These are phyloP conservation scores for Periplaneta americana DNA, from an alignment of 1,140 invertebrate genomes.

Conservation along the genomic window DNA sequence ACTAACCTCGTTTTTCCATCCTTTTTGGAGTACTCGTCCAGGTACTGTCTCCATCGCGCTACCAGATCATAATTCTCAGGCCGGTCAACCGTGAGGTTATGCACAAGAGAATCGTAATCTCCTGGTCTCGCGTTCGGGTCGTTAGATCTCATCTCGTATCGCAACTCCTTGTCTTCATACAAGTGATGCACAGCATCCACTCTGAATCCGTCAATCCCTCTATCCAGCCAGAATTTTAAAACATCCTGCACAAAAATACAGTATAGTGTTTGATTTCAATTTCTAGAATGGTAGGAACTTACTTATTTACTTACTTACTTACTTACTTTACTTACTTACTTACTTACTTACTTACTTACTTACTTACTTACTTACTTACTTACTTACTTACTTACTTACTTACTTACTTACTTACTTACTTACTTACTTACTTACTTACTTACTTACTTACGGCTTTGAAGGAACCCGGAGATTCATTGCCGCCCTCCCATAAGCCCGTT, in stretches of 20 bases:
- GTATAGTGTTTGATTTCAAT: too few relatives aligned
- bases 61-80: constrained; percentile 54
- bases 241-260: constrained; percentile 46
- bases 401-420: too few relatives aligned
- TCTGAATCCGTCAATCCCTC: constrained; percentile 65
- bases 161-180: constrained; percentile 40
- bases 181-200: constrained; percentile 58
- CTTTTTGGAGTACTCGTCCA: constrained; percentile 48
- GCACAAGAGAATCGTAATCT: constrained; percentile 10
- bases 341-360: too few relatives aligned
- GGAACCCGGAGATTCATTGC: too few relatives aligned
- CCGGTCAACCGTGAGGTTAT: constrained; percentile 11
- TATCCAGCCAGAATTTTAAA: constrained; percentile 62
- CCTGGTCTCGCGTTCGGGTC: constrained; percentile 10
- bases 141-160: constrained; percentile 32
- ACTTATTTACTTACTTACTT: too few relatives aligned
- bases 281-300: too few relatives aligned
- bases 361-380: too few relatives aligned
- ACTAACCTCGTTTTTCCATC: constrained; percentile 9
- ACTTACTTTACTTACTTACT: too few relatives aligned
- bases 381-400: too few relatives aligned
- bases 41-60: constrained; percentile 51
- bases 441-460: too few relatives aligned
- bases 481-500: too few relatives aligned
- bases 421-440: too few relatives aligned